phyloP scores from a whole-genome alignment of 1,140 invertebrate species.

The Telenomus remus region DNA sequence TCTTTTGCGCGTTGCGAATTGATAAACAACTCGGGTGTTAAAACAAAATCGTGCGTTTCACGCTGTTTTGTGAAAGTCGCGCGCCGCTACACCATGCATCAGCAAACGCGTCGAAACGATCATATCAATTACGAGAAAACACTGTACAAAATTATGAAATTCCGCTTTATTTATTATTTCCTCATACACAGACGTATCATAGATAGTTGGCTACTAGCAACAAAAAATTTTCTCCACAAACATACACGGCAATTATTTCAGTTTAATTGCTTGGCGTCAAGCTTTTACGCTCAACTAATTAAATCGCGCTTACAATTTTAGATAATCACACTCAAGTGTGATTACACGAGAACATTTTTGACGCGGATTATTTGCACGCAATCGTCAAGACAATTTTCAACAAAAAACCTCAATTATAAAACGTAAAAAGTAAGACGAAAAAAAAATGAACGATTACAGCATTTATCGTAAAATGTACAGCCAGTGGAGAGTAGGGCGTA shows the following conservation, averaged over 20 bases:
- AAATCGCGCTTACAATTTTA: constrained; percentile 19
- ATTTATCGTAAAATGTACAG: no score
- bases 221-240: neutral
- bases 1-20: constrained; percentile 28
- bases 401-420: constrained; percentile 44
- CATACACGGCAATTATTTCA: constrained; percentile 13
- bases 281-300: constrained; percentile 24
- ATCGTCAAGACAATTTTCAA: constrained; percentile 33
- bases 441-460: no score
- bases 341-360: constrained; percentile 26
- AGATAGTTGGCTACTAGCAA: neutral
- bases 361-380: neutral
- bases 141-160: constrained; percentile 20
- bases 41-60: constrained; percentile 14
- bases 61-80: constrained; percentile 38
- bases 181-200: no score
- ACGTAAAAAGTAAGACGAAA: neutral
- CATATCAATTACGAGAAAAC: constrained; percentile 1
- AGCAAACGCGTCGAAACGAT: no score
- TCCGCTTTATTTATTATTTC: constrained; percentile 12
- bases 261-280: constrained; percentile 23
- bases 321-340: constrained; percentile 15
- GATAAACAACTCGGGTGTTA: constrained; percentile 26
- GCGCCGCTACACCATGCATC: neutral
- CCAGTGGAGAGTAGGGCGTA: no score